phyloP scores from a whole-genome alignment of 2,888 invertebrate species.

The Sthenelais limicola region DNA sequence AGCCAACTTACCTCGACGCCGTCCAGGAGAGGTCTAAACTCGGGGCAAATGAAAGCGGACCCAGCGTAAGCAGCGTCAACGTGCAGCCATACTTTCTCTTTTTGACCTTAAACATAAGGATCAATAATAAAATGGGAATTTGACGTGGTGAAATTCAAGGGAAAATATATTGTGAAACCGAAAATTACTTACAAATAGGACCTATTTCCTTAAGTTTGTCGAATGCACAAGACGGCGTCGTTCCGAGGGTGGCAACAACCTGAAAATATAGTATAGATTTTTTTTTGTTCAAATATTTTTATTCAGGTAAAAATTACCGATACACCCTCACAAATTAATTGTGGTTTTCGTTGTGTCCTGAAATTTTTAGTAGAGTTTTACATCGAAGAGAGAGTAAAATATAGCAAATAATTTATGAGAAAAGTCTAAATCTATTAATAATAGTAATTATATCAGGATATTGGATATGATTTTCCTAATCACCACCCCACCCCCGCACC shows the following conservation, averaged over 20 bases:
- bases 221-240: constrained; percentile 96
- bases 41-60: constrained; percentile 93
- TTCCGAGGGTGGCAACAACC: constrained; percentile 96
- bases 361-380: too few species aligned
- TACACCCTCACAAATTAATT: too few species aligned
- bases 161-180: not conserved
- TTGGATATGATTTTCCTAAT: too few species aligned
- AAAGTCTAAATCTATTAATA: too few species aligned
- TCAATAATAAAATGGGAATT: not conserved
- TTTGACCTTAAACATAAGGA: constrained; percentile 73
- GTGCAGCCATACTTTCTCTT: constrained; percentile 93
- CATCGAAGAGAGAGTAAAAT: too few species aligned
- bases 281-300: too few species aligned
- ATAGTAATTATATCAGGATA: too few species aligned
- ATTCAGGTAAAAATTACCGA: too few species aligned
- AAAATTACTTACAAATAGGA: constrained; percentile 76
- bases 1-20: constrained; percentile 71
- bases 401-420: too few species aligned
- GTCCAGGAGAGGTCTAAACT: constrained; percentile 92
- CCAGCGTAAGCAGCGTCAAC: constrained; percentile 99
- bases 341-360: too few species aligned
- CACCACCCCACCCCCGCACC: too few species aligned
- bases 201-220: constrained; percentile 84
- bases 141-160: not conserved
- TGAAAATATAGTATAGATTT: constrained; percentile 73